Evolutionary conservation across 1,140 invertebrate genomes (phyloP).

Genomic region (Drosophila ercepeae): DNA sequence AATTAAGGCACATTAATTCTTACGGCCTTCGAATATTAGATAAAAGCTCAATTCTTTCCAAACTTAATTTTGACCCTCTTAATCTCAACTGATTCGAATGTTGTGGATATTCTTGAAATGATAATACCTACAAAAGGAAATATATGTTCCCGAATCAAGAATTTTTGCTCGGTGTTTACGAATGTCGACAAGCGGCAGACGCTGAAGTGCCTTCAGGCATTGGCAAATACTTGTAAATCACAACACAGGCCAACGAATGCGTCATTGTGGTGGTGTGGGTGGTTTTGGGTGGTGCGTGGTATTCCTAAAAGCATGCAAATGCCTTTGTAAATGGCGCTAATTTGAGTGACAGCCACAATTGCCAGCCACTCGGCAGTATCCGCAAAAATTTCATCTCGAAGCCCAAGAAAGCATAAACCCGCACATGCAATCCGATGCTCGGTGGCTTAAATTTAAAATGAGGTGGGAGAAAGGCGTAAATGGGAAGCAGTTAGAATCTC

Average conservation of each 20-base stretch:
- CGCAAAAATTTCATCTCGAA: conserved; percentile 13
- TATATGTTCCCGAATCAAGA: too few species aligned
- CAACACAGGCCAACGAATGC: conserved; percentile 53
- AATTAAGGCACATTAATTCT: neutral
- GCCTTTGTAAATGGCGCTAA: conserved; percentile 66
- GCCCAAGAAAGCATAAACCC: conserved; percentile 18
- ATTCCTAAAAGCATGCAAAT: conserved; percentile 60
- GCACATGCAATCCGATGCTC: conserved; percentile 43
- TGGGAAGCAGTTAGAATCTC: conserved; percentile 46
- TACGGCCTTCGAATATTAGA: neutral
- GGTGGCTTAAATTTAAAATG: conserved; percentile 67
- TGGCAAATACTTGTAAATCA: conserved; percentile 72
- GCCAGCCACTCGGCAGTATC: conserved; percentile 33
- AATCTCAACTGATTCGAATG: too few species aligned
- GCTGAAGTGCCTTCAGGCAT: conserved; percentile 56
- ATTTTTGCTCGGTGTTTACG: conserved; percentile 12
- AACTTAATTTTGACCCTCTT: too few species aligned
- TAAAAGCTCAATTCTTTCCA: too few species aligned
- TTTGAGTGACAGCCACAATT: conserved; percentile 70
- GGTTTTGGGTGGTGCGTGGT: conserved; percentile 26
- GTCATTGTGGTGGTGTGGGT: conserved; percentile 19
- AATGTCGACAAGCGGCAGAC: conserved; percentile 13
- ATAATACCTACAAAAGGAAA: too few species aligned
- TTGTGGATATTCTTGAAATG: too few species aligned
- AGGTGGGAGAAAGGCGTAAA: conserved; percentile 49